These are phyloP conservation scores for Spilarctia lutea DNA, from an alignment of 2,888 invertebrate genomes.

Conservation along the genomic window DNA sequence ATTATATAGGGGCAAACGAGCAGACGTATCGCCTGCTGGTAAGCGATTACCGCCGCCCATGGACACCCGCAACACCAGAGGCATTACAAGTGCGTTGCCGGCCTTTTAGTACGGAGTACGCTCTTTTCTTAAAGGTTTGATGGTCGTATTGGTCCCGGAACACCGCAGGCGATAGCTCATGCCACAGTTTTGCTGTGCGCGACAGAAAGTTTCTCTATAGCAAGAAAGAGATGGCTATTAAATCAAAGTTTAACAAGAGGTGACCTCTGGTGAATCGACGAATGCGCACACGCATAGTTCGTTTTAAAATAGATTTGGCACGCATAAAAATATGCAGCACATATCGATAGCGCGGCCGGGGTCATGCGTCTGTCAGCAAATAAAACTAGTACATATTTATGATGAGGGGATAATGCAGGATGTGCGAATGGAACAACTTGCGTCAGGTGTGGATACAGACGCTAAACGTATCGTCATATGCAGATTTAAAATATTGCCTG, in stretches of 20 bases:
- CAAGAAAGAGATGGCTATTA: not conserved
- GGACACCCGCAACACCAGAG: no score
- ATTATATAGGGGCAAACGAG: no score
- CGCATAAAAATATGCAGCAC: constrained; percentile 12
- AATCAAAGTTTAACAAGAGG: not conserved
- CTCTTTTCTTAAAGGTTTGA: no score
- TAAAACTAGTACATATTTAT: constrained; percentile 67
- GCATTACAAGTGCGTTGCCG: no score
- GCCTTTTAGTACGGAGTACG: no score
- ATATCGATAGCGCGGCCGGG: not conserved
- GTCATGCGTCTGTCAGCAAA: constrained; percentile 37
- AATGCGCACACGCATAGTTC: not conserved
- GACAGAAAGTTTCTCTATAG: no score
- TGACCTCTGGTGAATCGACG: not conserved
- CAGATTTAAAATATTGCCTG: not conserved
- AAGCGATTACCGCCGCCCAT: no score
- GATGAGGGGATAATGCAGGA: constrained; percentile 45
- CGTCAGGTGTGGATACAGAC: constrained; percentile 19
- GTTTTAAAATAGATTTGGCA: constrained; percentile 17
- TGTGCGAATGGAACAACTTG: constrained; percentile 21
- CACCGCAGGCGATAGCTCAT: no score
- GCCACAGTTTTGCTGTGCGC: no score
- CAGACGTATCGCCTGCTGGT: no score
- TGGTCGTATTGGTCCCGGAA: no score
- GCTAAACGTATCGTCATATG: constrained; percentile 5